Evolutionary conservation across 1,140 invertebrate species (phyloP).

Genomic region (Drosophila seguyi): DNA sequence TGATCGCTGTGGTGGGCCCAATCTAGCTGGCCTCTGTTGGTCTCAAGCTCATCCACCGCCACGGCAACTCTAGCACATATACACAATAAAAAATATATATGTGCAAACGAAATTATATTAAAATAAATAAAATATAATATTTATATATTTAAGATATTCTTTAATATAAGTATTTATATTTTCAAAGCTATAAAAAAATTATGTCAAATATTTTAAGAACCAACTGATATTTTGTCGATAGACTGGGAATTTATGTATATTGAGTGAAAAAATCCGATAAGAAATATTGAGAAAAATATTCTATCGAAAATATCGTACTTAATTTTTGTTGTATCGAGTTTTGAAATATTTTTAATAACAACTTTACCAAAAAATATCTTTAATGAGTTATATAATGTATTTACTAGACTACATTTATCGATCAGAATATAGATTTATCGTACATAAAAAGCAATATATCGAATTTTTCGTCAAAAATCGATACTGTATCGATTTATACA

Average conservation of each 20-base stretch:
- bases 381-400: background rate
- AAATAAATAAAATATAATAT: background rate
- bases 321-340: background rate
- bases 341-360: background rate
- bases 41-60: slow-evolving; percentile 26
- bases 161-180: background rate
- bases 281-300: background rate
- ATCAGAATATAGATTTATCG: background rate
- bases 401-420: background rate
- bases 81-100: background rate
- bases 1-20: slow-evolving; percentile 16
- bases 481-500: background rate
- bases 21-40: slow-evolving; percentile 26
- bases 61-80: background rate
- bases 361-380: background rate
- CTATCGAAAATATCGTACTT: background rate
- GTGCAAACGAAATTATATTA: background rate
- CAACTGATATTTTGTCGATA: no score
- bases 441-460: background rate
- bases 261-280: background rate
- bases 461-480: background rate
- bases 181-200: background rate
- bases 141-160: background rate
- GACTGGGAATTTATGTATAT: no score
- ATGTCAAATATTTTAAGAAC: no score